These are phyloP conservation scores for Penaeus monodon DNA, from an alignment of 2,888 invertebrate genomes.

Conservation along the genomic window DNA sequence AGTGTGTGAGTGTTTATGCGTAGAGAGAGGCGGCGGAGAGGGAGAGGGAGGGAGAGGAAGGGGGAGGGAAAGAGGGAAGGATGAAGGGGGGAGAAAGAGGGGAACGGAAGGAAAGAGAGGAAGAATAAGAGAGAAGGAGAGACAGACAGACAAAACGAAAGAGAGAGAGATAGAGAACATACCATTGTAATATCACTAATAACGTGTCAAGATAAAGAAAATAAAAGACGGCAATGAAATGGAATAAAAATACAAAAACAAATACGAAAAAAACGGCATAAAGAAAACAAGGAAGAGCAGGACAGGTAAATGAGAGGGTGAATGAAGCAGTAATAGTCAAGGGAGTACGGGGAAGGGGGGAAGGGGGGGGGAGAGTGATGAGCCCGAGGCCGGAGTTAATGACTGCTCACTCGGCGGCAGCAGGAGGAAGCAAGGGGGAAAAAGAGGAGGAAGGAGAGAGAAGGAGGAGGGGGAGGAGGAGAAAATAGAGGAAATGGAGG, in stretches of 20 bases:
- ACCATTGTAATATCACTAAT: background rate
- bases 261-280: too few species aligned
- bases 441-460: background rate
- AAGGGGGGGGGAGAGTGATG: background rate
- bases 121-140: background rate
- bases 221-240: background rate
- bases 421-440: background rate
- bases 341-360: background rate
- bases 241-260: too few species aligned
- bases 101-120: background rate
- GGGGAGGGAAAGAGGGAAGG: background rate
- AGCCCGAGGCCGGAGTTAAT: background rate
- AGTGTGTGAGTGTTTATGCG: background rate
- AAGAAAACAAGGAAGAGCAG: background rate
- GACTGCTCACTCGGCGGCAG: background rate
- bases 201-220: background rate
- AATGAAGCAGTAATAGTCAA: background rate
- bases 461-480: background rate
- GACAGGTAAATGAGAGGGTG: background rate
- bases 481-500: background rate
- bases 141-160: background rate
- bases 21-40: background rate
- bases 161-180: background rate
- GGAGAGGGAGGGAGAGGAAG: background rate
- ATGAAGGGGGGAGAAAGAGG: background rate